Conservation (phyloP, 64 coral and sea anemone species). For the Stichodactyla helianthus region DNA sequence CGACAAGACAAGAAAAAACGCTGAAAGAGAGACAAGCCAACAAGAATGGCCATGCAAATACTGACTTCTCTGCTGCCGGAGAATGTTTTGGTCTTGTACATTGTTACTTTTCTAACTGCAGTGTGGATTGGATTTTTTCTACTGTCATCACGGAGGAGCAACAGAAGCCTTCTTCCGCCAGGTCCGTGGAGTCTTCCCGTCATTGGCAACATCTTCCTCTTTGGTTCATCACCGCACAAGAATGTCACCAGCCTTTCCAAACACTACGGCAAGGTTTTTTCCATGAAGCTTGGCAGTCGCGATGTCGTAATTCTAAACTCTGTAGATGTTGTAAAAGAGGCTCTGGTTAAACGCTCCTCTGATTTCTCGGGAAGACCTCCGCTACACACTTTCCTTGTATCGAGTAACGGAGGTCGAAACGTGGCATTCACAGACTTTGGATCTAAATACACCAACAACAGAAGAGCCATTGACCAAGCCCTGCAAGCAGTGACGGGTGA, state of each 20-base stretch:
- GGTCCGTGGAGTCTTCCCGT: slow-evolving; percentile 85
- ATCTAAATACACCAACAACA: slow-evolving; percentile 72
- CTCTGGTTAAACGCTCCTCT: slow-evolving; percentile 69
- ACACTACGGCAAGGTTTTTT: slow-evolving; percentile 86
- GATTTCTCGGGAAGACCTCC: slow-evolving; percentile 89
- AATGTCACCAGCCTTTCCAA: slow-evolving; percentile 83
- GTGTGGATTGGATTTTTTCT: background rate
- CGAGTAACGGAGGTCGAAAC: slow-evolving; percentile 71
- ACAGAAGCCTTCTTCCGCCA: slow-evolving; percentile 33
- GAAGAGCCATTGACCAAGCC: slow-evolving; percentile 73
- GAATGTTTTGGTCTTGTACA: slow-evolving; percentile 1
- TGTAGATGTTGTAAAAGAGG: slow-evolving; percentile 85
- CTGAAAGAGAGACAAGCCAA: background rate
- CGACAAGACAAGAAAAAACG: background rate
- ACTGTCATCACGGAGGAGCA: background rate
- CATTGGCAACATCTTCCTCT: slow-evolving; percentile 84
- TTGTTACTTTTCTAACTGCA: background rate
- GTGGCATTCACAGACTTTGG: slow-evolving; percentile 86
- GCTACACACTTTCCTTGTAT: slow-evolving; percentile 70
- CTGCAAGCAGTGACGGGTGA: slow-evolving; percentile 66
- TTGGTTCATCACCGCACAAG: slow-evolving; percentile 87
- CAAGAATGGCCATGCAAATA: background rate
- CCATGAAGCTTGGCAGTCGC: slow-evolving; percentile 80
- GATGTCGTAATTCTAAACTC: slow-evolving; percentile 90
- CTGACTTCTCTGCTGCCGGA: slow-evolving; percentile 1